Conservation (phyloP, 2,888 invertebrate genomes). For the Fissipunctia ypsillon region DNA sequence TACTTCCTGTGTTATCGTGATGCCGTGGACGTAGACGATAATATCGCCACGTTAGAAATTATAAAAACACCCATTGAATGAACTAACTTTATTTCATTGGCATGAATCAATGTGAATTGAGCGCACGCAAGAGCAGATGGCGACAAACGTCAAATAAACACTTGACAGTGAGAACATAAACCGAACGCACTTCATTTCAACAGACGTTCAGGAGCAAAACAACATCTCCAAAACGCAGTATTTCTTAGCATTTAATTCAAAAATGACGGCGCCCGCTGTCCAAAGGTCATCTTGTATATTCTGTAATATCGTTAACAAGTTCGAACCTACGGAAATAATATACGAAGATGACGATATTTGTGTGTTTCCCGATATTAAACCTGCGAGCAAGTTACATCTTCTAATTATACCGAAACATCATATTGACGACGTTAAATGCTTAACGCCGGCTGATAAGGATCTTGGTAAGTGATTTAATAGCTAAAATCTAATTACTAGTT, state of each 20-base stretch:
- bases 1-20: neutral
- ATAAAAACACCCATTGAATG: neutral
- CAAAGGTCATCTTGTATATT: slow-evolving; percentile 91
- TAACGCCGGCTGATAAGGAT: slow-evolving; percentile 92
- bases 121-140: neutral
- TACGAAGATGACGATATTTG: slow-evolving; percentile 94
- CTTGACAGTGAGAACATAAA: slow-evolving; percentile 16
- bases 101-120: slow-evolving; percentile 12
- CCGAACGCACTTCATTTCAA: slow-evolving; percentile 17
- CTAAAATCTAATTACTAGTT: slow-evolving; percentile 5
- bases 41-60: neutral
- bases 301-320: slow-evolving; percentile 93
- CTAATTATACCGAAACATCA: slow-evolving; percentile 95
- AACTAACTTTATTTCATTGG: neutral
- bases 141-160: slow-evolving; percentile 39
- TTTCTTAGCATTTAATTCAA: slow-evolving; percentile 22
- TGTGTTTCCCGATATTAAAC: slow-evolving; percentile 95
- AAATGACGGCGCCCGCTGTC: slow-evolving; percentile 71
- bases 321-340: slow-evolving; percentile 91
- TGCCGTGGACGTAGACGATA: neutral
- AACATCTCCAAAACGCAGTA: neutral
- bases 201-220: slow-evolving; percentile 32
- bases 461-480: slow-evolving; percentile 91
- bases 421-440: slow-evolving; percentile 93
- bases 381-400: slow-evolving; percentile 95